Base-by-base conservation (phyloP, 1,140 invertebrate species). In the Meloidogyne chitwoodi region DNA sequence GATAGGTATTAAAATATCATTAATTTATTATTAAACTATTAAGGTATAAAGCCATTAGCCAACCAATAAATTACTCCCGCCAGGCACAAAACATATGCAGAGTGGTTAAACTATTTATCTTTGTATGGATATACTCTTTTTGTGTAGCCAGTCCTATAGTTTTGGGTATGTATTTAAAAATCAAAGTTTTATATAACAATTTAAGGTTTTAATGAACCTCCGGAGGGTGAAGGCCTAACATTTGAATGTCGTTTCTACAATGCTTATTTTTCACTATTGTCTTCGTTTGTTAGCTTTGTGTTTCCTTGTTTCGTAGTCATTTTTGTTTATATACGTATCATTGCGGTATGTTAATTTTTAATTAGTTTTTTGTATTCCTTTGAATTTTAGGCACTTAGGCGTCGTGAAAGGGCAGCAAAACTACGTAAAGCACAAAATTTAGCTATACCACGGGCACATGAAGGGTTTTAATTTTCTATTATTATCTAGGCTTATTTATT, bases 21-120 rank as follows among this genome's bases (percentile, higher is more conserved):
- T 24, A 41, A 22, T 27, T 11, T 64, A 48, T 24, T 66, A 70
- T 22, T 69, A 44, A 27, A 34, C 22, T 12, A 64, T 73, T 34
- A 96, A 96, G 90, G n/a, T 99, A 96, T 89, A 97, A 98, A 83
- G 96, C 96, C 68, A 95, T 99, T 68, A 98, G 95, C 34, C 92
- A 94, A 87, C 96, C 96, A 82, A 98, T 99, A 87, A 96, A 98
- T 89, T 99, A 99, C 90, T 94, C 95, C 64, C 77, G 85, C 1
- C 96, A 96, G 87, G 94, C 98, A 90, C 96, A 96, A 90, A 98
- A 95, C 90, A 96, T 95, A 88, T 91, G 92, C 77, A 91, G 96
- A 77, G 94, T 98, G 44, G 94, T 93, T 91, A 88, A 95, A 85
- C 98, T 94, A 81, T 95, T 99, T 84, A 91, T 92, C 19, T 89